These are phyloP conservation scores for Myocastor coypus DNA, from an alignment of 2,113 vertebrate species.

Conservation along the genomic window DNA sequence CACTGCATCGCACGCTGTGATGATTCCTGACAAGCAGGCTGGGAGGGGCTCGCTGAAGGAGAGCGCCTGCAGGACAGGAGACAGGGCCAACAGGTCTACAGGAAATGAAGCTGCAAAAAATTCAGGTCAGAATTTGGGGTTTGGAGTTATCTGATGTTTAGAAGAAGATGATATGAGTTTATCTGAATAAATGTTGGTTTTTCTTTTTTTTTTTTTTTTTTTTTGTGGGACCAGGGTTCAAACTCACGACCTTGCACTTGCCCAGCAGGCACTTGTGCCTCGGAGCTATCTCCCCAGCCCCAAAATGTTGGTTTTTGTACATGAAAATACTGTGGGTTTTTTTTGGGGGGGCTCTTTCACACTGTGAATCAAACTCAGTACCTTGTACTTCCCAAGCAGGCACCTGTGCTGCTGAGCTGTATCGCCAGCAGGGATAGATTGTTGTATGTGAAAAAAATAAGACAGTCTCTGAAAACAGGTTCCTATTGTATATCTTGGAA, in stretches of 20 bases:
- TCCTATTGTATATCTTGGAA: neutral
- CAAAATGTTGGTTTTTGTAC: too few species aligned
- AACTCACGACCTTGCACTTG: too few species aligned
- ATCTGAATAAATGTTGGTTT: neutral
- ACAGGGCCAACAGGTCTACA: neutral
- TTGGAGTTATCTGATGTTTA: neutral
- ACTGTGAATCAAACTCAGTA: too few species aligned
- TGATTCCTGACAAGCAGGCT: neutral
- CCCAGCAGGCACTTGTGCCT: too few species aligned
- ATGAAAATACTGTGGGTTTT: too few species aligned
- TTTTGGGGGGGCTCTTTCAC: too few species aligned
- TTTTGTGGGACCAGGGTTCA: too few species aligned
- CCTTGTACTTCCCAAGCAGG: too few species aligned
- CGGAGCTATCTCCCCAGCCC: too few species aligned
- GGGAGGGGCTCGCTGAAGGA: neutral
- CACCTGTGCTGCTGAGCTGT: too few species aligned
- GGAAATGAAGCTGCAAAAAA: neutral
- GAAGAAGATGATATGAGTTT: neutral
- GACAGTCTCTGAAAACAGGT: neutral
- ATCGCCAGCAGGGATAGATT: neutral
- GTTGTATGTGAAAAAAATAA: neutral
- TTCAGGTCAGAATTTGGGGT: neutral
- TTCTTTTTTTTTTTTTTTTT: too few species aligned
- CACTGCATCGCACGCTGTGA: neutral
- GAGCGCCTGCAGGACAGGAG: neutral